phyloP scores from a whole-genome alignment of 2,888 invertebrate species.

The Chrysolina oricalcia region DNA sequence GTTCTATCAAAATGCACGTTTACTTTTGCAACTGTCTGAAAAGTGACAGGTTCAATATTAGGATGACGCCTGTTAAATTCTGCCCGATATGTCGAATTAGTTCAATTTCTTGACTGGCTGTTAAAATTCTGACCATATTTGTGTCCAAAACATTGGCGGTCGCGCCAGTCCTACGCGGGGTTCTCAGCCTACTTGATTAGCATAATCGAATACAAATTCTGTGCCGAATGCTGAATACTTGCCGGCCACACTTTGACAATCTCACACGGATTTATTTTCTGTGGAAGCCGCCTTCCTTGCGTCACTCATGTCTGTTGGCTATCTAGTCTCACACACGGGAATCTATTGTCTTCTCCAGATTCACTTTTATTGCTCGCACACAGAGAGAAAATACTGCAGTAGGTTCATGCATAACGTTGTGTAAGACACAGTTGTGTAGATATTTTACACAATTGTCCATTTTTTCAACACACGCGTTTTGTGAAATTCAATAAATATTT shows the following conservation, averaged over 20 bases:
- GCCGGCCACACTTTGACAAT: constrained; percentile 30
- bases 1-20: no score
- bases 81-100: no score
- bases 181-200: constrained; percentile 50
- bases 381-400: no score
- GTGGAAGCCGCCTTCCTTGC: constrained; percentile 1
- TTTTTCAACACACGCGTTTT: no score
- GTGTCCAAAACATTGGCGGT: constrained; percentile 58
- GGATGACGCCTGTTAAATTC: no score
- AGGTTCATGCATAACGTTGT: no score
- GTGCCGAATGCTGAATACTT: constrained; percentile 28
- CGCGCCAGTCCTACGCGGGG: constrained; percentile 32
- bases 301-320: constrained; percentile 26
- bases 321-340: constrained; percentile 26
- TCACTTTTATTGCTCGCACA: constrained; percentile 30
- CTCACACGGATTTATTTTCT: constrained; percentile 37
- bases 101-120: constrained; percentile 55
- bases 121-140: no score
- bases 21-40: no score
- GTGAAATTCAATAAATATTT: no score
- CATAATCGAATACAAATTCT: constrained; percentile 49
- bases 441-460: no score
- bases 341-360: constrained; percentile 34
- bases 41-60: no score
- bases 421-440: no score